Evolutionary conservation across 2,797 vertebrate species (phyloP).

Genomic region (Varecia variegata): DNA sequence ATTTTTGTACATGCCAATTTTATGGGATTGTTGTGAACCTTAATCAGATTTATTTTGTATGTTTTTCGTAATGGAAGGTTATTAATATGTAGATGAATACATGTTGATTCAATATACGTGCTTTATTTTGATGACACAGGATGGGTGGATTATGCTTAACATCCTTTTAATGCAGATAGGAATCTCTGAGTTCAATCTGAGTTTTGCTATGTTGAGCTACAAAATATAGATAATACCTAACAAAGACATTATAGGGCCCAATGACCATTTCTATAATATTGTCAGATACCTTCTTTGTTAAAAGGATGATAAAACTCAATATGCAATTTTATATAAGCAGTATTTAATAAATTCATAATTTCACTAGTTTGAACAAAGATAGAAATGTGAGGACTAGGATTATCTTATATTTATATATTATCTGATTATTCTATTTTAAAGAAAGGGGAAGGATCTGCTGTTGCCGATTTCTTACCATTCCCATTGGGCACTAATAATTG

Average conservation of each 20-base stretch:
- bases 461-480: not conserved
- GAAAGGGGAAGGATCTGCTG: not conserved
- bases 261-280: not conserved
- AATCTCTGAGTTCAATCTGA: constrained; percentile 2
- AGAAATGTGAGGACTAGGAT: not conserved
- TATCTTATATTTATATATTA: not conserved
- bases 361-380: constrained; percentile 30
- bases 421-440: not conserved
- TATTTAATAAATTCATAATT: not conserved
- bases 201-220: not conserved
- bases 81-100: not conserved
- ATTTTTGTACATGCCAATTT: not conserved
- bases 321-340: not conserved
- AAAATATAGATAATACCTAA: not conserved
- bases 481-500: constrained; percentile 13
- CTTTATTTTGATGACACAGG: not conserved
- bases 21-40: not conserved
- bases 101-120: not conserved
- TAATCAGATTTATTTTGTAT: not conserved
- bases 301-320: not conserved
- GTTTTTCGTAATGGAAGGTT: not conserved
- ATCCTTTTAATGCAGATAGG: not conserved
- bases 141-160: not conserved
- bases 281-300: not conserved
- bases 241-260: not conserved